These are phyloP conservation scores for Bombus polaris DNA, from an alignment of 1,140 invertebrate species.

Conservation along the genomic window DNA sequence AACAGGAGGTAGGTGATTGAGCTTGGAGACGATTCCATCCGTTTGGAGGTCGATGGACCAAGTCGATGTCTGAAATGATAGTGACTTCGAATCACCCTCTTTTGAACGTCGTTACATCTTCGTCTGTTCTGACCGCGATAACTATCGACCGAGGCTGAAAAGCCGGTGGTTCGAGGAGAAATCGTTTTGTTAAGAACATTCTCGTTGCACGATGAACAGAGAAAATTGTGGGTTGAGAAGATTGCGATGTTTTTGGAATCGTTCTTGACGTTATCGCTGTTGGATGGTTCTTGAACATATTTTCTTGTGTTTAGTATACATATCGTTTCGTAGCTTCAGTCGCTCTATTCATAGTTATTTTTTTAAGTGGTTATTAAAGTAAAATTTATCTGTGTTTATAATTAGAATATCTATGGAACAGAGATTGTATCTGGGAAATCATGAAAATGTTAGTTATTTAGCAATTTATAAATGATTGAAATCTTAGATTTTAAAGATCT, in stretches of 20 bases:
- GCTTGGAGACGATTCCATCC: conserved; percentile 30
- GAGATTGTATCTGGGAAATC: too few species aligned
- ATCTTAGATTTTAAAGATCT: too few species aligned
- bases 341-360: too few species aligned
- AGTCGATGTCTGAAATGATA: conserved; percentile 47
- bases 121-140: conserved; percentile 28
- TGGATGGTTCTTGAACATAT: too few species aligned
- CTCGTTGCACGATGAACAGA: not conserved
- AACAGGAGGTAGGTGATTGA: conserved; percentile 20
- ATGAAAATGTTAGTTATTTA: too few species aligned
- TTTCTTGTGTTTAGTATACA: too few species aligned
- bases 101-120: conserved; percentile 34
- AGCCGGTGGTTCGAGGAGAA: conserved; percentile 22
- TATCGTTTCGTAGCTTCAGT: too few species aligned
- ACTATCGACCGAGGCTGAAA: conserved; percentile 38
- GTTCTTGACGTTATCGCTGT: too few species aligned
- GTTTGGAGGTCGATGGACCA: not conserved
- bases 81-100: conserved; percentile 43
- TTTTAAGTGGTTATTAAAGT: too few species aligned
- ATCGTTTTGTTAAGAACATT: not conserved
- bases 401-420: too few species aligned
- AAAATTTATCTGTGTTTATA: too few species aligned
- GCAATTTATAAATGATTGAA: too few species aligned
- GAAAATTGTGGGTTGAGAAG: not conserved
- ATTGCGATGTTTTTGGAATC: not conserved